These are phyloP conservation scores for Lissonota sp. DNA, from an alignment of 2,888 invertebrate species.

Conservation along the genomic window DNA sequence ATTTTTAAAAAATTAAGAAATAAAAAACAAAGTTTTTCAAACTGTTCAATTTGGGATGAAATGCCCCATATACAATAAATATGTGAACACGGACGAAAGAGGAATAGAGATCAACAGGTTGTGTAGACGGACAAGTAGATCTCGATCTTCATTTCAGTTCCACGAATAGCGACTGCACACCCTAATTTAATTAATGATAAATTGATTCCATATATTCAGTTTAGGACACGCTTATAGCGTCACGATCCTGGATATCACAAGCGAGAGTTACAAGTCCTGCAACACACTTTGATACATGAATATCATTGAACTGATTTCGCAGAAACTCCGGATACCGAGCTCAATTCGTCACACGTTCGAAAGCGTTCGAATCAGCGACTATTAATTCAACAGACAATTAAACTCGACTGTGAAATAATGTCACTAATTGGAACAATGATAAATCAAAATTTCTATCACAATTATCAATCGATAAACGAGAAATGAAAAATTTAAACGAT, in stretches of 20 bases:
- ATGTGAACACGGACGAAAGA: neutral
- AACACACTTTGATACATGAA: neutral
- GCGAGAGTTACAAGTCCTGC: slow-evolving; percentile 8
- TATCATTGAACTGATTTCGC: neutral
- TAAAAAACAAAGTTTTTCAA: too few species aligned
- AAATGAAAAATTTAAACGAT: neutral
- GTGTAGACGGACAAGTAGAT: slow-evolving; percentile 33
- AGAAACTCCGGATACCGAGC: neutral
- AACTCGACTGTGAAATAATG: too few species aligned
- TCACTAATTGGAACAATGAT: neutral
- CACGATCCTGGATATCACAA: neutral
- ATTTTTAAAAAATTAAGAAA: too few species aligned
- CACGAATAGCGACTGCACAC: slow-evolving; percentile 22
- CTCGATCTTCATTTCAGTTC: slow-evolving; percentile 18
- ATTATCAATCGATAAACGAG: slow-evolving; percentile 8
- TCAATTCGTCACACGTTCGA: slow-evolving; percentile 10
- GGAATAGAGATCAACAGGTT: slow-evolving; percentile 31
- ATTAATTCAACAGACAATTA: neutral
- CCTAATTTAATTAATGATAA: slow-evolving; percentile 25
- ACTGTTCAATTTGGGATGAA: neutral
- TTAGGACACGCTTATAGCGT: neutral
- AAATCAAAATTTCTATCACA: slow-evolving; percentile 3
- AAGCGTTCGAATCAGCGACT: neutral
- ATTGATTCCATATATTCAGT: slow-evolving; percentile 24
- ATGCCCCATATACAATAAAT: neutral